Percentiles rank a stretch among this genome's conserved stretches.
phyloP scores from a whole-genome alignment of 64 coral and sea anemone species.

The Pocillopora verrucosa region DNA sequence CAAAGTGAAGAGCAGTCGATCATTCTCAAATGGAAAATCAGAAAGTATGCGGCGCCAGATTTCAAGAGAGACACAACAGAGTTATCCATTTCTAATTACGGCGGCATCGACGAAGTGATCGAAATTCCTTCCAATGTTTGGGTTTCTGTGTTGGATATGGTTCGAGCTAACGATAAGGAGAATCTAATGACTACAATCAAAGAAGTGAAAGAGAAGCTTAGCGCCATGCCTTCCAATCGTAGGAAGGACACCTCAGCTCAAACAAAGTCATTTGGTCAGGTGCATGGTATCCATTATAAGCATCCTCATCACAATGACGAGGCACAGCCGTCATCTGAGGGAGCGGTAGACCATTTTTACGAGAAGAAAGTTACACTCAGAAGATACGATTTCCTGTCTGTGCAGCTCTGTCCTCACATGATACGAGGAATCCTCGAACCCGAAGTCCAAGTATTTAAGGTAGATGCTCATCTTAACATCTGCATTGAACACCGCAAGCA shows the following conservation, averaged over 20 bases:
- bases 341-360: slow-evolving; percentile 27
- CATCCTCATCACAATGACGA: no score
- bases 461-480: slow-evolving; percentile 32
- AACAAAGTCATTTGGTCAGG: no score
- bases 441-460: slow-evolving; percentile 58
- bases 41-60: slow-evolving; percentile 13
- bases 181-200: background rate
- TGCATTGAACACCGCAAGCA: slow-evolving; percentile 76
- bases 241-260: no score
- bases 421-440: slow-evolving; percentile 44
- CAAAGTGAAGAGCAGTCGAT: background rate
- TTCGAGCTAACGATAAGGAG: no score
- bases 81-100: background rate
- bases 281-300: no score
- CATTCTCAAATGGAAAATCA: background rate
- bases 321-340: no score
- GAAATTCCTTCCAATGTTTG: no score
- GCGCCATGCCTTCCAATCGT: no score
- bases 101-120: no score
- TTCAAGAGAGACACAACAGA: background rate
- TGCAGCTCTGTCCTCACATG: slow-evolving; percentile 60
- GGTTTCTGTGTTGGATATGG: no score
- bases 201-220: background rate
- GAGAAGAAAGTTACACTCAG: slow-evolving; percentile 46
- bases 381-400: slow-evolving; percentile 33